These are phyloP conservation scores for Pica pica DNA, from an alignment of 2,113 vertebrate species.

Conservation along the genomic window DNA sequence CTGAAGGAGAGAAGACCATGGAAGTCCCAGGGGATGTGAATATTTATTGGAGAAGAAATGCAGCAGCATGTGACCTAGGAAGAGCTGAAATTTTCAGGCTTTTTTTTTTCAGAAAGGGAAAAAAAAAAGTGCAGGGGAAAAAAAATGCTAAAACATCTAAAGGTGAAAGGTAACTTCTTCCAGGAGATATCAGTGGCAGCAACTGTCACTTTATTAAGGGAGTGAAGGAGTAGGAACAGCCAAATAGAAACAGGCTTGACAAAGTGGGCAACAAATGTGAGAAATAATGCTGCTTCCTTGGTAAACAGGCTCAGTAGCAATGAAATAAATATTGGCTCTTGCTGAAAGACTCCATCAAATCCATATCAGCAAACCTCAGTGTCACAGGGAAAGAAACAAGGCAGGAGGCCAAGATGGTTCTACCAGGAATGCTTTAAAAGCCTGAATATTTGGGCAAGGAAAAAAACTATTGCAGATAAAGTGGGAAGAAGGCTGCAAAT, in stretches of 20 bases:
- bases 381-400: neutral
- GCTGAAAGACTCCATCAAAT: neutral
- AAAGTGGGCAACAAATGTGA: constrained; percentile 19
- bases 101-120: neutral
- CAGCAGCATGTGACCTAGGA: neutral
- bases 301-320: neutral
- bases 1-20: neutral
- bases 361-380: neutral
- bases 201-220: neutral
- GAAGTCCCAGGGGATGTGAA: neutral
- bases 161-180: neutral
- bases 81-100: neutral
- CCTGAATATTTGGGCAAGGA: neutral
- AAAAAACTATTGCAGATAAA: neutral
- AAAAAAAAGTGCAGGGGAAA: neutral
- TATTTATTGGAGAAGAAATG: neutral
- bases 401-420: neutral
- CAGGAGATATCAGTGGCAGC: neutral
- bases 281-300: constrained; percentile 8
- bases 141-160: neutral
- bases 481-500: neutral
- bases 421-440: neutral
- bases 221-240: neutral
- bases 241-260: constrained; percentile 2
- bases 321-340: neutral